Evolutionary conservation across 2,888 invertebrate species (phyloP).

Genomic region (Cybosia mesomella): DNA sequence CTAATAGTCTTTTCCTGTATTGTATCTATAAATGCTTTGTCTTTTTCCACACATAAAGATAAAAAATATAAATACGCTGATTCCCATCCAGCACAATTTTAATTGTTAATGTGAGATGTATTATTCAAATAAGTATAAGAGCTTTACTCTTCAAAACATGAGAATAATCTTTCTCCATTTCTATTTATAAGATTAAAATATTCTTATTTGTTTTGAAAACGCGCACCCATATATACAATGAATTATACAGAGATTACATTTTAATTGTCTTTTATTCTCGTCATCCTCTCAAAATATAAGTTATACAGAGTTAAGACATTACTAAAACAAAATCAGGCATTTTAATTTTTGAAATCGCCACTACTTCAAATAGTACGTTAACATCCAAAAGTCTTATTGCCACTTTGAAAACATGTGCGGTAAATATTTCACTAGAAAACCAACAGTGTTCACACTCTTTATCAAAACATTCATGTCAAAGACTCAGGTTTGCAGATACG

Average conservation of each 20-base stretch:
- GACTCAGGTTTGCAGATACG: constrained; percentile 53
- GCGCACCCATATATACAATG: constrained; percentile 23
- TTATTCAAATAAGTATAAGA: constrained; percentile 6
- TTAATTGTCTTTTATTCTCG: constrained; percentile 20
- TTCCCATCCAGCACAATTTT: constrained; percentile 1
- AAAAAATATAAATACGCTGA: background rate
- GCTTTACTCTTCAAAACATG: constrained; percentile 2
- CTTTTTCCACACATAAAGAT: background rate
- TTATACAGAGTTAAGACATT: background rate
- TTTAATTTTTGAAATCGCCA: background rate
- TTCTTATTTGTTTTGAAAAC: constrained; percentile 27
- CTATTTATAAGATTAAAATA: constrained; percentile 14
- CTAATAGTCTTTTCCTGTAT: background rate
- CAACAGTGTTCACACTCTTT: constrained; percentile 59
- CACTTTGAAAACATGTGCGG: constrained; percentile 39
- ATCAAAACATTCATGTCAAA: constrained; percentile 62
- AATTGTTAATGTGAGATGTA: constrained; percentile 7
- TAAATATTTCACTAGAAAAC: constrained; percentile 62
- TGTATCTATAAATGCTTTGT: background rate
- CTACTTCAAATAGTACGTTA: background rate
- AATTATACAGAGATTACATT: constrained; percentile 26
- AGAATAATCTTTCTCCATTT: background rate
- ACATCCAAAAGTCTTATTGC: constrained; percentile 41
- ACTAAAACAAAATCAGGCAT: background rate
- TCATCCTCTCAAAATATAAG: background rate